phyloP scores from a whole-genome alignment of 2,113 vertebrate genomes.

The Tinamus guttatus region DNA sequence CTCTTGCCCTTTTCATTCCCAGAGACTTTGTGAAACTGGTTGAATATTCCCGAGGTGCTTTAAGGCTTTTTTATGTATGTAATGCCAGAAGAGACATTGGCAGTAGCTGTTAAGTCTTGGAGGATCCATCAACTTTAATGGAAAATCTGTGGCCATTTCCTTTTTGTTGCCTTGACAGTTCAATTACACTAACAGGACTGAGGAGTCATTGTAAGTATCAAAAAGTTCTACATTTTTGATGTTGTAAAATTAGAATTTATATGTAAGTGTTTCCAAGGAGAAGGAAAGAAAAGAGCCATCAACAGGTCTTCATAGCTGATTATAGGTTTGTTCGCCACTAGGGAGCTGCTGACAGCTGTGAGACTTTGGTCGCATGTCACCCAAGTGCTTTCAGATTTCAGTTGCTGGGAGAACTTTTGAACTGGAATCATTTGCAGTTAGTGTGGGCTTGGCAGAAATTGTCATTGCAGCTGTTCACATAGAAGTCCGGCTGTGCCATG shows the following conservation, averaged over 20 bases:
- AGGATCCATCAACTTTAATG: neutral
- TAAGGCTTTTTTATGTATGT: neutral
- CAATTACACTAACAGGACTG: neutral
- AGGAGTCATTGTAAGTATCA: fast-evolving
- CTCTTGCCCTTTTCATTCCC: neutral
- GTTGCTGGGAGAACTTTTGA: neutral
- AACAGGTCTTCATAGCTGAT: neutral
- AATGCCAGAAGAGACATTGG: neutral
- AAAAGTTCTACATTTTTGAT: neutral
- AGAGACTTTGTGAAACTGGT: neutral
- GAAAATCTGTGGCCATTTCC: neutral
- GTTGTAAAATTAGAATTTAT: neutral
- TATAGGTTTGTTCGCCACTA: neutral
- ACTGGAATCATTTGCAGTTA: constrained; percentile 33
- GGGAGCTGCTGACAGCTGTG: neutral
- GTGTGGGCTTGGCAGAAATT: constrained; percentile 60
- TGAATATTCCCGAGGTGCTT: neutral
- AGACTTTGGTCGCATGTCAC: neutral
- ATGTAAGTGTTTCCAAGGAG: neutral
- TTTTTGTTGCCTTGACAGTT: neutral
- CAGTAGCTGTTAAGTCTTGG: neutral
- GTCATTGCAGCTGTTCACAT: constrained; percentile 21
- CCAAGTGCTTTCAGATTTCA: neutral
- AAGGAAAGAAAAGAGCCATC: neutral
- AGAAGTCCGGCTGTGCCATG: constrained; percentile 24